These are phyloP conservation scores for Graphium colonna DNA, from an alignment of 2,888 invertebrate genomes.

Conservation along the genomic window DNA sequence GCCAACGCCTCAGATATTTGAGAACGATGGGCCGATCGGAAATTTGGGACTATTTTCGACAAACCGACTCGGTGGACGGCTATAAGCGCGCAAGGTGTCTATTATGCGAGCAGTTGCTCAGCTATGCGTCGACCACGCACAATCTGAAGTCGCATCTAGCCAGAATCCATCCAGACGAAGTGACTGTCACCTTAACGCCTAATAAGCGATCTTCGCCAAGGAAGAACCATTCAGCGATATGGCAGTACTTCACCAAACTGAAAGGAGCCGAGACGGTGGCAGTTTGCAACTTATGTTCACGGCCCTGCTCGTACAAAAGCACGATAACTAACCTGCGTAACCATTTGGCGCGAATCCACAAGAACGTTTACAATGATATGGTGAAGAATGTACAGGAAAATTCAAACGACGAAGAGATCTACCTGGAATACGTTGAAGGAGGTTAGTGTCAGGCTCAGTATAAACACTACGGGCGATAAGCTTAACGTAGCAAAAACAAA, in stretches of 20 bases:
- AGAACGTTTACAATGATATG: not conserved
- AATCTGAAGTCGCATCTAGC: constrained; percentile 24
- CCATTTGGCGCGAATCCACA: constrained; percentile 24
- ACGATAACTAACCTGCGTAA: constrained; percentile 27
- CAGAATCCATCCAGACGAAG: constrained; percentile 4
- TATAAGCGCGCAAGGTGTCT: constrained; percentile 13
- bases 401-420: not conserved
- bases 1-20: not conserved
- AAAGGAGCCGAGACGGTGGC: constrained; percentile 19
- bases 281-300: constrained; percentile 28
- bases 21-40: constrained; percentile 4
- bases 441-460: constrained; percentile 6
- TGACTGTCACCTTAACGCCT: not conserved
- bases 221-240: constrained; percentile 8
- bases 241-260: constrained; percentile 23
- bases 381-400: not conserved
- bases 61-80: constrained; percentile 12
- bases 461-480: no score
- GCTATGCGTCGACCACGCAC: constrained; percentile 20
- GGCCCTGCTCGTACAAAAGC: constrained; percentile 25
- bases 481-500: no score
- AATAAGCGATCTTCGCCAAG: not conserved
- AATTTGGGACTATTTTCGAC: constrained; percentile 24
- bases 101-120: constrained; percentile 14
- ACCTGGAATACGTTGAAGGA: not conserved